phyloP scores from a whole-genome alignment of 2,113 vertebrate species.

The Calyptomena viridis region DNA sequence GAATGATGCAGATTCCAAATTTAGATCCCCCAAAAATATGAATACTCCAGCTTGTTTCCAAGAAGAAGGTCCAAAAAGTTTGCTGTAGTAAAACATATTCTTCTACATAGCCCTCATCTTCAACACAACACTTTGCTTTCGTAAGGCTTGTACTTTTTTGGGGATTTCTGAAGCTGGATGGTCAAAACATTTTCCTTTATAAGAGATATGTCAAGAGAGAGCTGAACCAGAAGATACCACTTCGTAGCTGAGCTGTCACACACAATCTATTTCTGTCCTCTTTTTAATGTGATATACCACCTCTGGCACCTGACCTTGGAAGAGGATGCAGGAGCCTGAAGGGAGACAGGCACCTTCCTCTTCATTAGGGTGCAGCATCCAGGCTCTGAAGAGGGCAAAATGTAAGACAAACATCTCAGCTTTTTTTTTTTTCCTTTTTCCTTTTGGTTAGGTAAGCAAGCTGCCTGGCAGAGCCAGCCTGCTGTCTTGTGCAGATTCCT shows the following conservation, averaged over 20 bases:
- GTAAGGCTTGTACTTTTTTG: neutral
- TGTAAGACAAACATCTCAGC: neutral
- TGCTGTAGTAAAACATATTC: neutral
- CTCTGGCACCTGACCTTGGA: neutral
- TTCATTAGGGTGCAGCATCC: neutral
- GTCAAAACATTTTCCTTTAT: neutral
- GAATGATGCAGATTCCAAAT: too few relatives aligned
- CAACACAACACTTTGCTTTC: neutral
- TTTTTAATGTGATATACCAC: neutral
- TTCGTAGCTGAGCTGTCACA: neutral
- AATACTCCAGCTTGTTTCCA: neutral
- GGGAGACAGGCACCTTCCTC: too few relatives aligned
- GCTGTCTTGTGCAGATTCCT: neutral
- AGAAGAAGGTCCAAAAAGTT: neutral
- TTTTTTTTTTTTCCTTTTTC: too few relatives aligned
- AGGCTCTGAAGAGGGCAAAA: neutral
- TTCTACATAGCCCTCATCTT: neutral
- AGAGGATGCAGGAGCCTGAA: neutral
- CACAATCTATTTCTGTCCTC: neutral
- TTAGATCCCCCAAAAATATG: neutral
- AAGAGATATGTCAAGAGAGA: neutral
- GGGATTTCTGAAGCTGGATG: neutral
- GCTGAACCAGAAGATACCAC: neutral
- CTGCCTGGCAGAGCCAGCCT: neutral
- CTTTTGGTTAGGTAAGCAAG: neutral